Base-by-base conservation (phyloP, 2,888 invertebrate species). In the Antheraea assamensis region DNA sequence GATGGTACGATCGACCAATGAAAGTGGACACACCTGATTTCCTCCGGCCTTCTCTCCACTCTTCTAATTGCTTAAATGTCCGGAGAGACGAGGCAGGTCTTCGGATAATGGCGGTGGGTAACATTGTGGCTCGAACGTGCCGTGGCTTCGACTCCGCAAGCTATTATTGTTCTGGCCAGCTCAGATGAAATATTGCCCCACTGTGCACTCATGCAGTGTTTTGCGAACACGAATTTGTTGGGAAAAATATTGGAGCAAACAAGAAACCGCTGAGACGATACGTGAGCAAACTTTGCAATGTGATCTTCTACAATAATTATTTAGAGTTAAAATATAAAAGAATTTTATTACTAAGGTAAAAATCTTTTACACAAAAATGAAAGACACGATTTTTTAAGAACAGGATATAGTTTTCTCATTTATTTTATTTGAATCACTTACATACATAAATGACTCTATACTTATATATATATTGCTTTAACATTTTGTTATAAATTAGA, bases 161-260 rank as follows among this genome's bases (percentile, higher is more conserved):
- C 94, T 94, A 94, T 94, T 94, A 94, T 93, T 94, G 94, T 93
- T 92, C 93, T 91, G 92, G 91, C 92, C 92, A 92, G 92, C 92
- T 89, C 92, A 87, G 91, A 94, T 94, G 94, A 94, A 94, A 93
- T 94, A 94, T 94, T 92, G 92, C 93, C 89, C 92, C 90, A 93
- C 90, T 92, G 91, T 90, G 92, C 89, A 89, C 90, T 91, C 91
- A 85, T 88, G 90, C 88, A 85, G 90, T 90, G 92, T 92, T 93
- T 91, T 88, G 92, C 90, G 91, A 91, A 90, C 90, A 83, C 82
- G 87, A 91, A 92, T 89, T 91, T 88, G 90, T 88, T 87, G 88
- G 87, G 89, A 89, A 92, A 93, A 93, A 92, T 93, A 92, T 90
- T 87, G 86, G 86, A 84, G 85, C 88, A 89, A 91, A 91, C 88